phyloP scores from a whole-genome alignment of 2,888 invertebrate species.

The Diaphora mendica region DNA sequence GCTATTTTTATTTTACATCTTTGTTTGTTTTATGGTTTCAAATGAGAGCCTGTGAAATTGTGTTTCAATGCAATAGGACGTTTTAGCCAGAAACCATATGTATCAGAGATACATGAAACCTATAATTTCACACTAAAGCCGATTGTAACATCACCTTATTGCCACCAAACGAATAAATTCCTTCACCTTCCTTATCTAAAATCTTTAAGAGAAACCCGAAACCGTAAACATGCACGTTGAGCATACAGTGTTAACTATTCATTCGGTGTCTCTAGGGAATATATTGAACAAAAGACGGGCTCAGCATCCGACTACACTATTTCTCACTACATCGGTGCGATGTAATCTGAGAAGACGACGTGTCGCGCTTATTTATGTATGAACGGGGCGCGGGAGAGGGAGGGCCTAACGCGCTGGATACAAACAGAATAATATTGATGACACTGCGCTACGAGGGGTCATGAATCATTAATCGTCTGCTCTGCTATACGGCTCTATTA shows the following conservation, averaged over 20 bases:
- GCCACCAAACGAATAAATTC: constrained; percentile 83
- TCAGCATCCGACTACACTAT: constrained; percentile 85
- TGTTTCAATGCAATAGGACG: constrained; percentile 23
- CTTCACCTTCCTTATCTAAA: constrained; percentile 75
- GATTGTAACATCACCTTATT: constrained; percentile 83
- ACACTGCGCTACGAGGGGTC: constrained; percentile 86
- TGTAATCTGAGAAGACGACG: constrained; percentile 87
- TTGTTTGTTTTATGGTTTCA: constrained; percentile 25
- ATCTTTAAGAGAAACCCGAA: constrained; percentile 85
- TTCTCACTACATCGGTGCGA: constrained; percentile 86
- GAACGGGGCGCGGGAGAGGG: constrained; percentile 85
- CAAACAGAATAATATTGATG: constrained; percentile 87
- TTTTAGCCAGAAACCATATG: constrained; percentile 50
- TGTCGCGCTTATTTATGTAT: constrained; percentile 87
- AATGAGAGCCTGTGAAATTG: constrained; percentile 19
- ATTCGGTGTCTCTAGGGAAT: constrained; percentile 80
- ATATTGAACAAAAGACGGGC: constrained; percentile 84
- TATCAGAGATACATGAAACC: constrained; percentile 66
- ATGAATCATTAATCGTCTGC: constrained; percentile 86
- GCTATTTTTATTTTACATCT: constrained; percentile 27
- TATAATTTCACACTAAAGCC: constrained; percentile 73
- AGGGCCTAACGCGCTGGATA: constrained; percentile 83
- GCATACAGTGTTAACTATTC: constrained; percentile 83
- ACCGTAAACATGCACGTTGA: constrained; percentile 83
- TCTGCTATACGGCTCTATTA: constrained; percentile 85